Percentiles rank a stretch among this genome's conserved stretches.
Evolutionary conservation across 2,888 invertebrate species (phyloP).

Genomic region (Onthophagus sagittarius): DNA sequence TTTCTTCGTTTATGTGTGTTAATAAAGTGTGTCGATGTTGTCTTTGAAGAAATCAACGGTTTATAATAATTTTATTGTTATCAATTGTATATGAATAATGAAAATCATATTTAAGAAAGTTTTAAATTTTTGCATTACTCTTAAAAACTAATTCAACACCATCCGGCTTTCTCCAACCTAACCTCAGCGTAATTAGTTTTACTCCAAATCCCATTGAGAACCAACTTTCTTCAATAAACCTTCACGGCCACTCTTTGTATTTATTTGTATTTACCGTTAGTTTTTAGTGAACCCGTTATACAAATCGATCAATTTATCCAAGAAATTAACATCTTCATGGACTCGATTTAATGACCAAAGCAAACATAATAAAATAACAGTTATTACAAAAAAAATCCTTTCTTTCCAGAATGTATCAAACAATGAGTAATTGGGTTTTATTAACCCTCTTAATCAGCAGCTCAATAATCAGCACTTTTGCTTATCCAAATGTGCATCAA

Average conservation of each 20-base stretch:
- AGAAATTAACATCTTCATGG: neutral
- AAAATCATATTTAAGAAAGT: no score
- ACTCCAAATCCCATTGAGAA: neutral
- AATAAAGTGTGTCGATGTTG: neutral
- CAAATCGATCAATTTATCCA: neutral
- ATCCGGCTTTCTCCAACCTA: neutral
- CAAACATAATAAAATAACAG: neutral
- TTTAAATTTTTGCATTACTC: no score
- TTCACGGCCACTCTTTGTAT: no score
- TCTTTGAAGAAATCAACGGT: neutral
- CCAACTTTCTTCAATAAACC: neutral
- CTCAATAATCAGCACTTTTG: constrained; percentile 62
- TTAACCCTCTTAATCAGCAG: constrained; percentile 66
- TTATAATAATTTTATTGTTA: neutral
- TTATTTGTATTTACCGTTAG: no score
- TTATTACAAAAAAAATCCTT: no score
- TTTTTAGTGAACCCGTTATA: neutral
- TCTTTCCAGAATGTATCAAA: constrained; percentile 55
- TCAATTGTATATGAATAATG: neutral
- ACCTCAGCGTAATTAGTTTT: neutral
- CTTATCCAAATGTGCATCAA: constrained; percentile 57
- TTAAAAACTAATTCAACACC: no score
- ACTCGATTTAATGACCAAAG: neutral
- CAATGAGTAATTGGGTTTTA: constrained; percentile 67
- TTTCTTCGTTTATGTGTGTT: neutral